These are phyloP conservation scores for Eumaeus atala DNA, from an alignment of 1,140 invertebrate species.

Conservation along the genomic window DNA sequence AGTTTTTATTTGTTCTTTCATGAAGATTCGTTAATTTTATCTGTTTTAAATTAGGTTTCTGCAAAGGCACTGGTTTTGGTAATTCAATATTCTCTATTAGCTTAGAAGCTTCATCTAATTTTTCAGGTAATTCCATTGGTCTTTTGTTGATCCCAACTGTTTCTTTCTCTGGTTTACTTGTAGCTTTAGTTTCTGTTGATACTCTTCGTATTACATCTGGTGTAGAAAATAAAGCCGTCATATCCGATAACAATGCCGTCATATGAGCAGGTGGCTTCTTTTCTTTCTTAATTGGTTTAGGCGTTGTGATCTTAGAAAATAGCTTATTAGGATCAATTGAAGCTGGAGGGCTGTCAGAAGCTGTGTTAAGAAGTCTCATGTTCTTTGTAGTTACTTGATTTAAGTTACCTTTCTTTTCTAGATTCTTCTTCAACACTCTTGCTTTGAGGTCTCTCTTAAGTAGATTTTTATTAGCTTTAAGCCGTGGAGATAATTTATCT, in stretches of 20 bases:
- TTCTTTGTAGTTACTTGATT: conserved; percentile 35
- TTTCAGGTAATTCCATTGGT: conserved; percentile 35
- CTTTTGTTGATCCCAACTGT: conserved; percentile 43
- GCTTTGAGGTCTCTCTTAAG: conserved; percentile 54
- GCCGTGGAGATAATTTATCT: conserved; percentile 43
- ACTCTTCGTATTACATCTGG: conserved; percentile 85
- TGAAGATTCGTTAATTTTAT: conserved; percentile 34
- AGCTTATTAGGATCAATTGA: conserved; percentile 39
- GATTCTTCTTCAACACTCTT: conserved; percentile 45
- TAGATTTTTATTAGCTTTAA: conserved; percentile 47
- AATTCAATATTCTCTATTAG: conserved; percentile 34
- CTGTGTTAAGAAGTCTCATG: conserved; percentile 27
- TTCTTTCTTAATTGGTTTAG: conserved; percentile 78
- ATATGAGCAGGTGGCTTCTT: conserved; percentile 80
- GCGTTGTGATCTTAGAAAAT: conserved; percentile 43
- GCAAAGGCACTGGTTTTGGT: conserved; percentile 36
- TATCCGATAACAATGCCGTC: conserved; percentile 76
- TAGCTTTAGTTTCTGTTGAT: conserved; percentile 63
- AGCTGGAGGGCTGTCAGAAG: conserved; percentile 22
- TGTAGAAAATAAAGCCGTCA: conserved; percentile 82
- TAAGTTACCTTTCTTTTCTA: conserved; percentile 32
- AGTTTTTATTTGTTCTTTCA: conserved; percentile 48
- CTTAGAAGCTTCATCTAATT: conserved; percentile 34
- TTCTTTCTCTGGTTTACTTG: conserved; percentile 28
- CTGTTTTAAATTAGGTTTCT: conserved; percentile 47